Evolutionary conservation across 2,797 vertebrate species (phyloP).

Genomic region (Leptodactylus fallax): DNA sequence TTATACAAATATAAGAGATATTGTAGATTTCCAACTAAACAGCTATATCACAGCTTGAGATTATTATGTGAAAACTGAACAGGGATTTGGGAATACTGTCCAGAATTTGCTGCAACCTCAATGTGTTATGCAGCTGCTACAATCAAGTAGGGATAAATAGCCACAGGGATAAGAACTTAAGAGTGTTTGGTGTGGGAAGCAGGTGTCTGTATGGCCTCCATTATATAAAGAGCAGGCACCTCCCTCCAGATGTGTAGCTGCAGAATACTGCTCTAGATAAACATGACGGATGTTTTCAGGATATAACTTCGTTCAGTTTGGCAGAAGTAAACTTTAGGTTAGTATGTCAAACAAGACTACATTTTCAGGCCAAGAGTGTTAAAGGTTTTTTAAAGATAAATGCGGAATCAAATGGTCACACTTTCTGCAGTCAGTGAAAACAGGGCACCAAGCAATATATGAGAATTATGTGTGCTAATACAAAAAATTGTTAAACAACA

Average conservation of each 20-base stretch:
- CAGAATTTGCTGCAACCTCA: conserved; percentile 35
- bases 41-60: conserved; percentile 25
- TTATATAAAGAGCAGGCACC: conserved; percentile 38
- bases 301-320: conserved; percentile 23
- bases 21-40: not conserved
- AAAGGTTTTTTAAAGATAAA: not conserved
- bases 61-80: conserved; percentile 26
- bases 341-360: not conserved
- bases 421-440: no score
- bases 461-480: no score
- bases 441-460: no score
- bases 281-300: conserved; percentile 24
- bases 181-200: conserved; percentile 28
- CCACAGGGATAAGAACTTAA: conserved; percentile 27
- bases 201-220: conserved; percentile 46
- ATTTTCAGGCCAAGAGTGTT: conserved; percentile 3
- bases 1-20: not conserved
- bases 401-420: no score
- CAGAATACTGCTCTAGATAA: not conserved
- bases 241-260: conserved; percentile 48
- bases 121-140: conserved; percentile 50
- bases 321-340: conserved; percentile 11
- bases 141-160: conserved; percentile 42
- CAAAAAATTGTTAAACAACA: no score
- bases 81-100: conserved; percentile 30